Base-by-base conservation (phyloP, 2,888 invertebrate genomes). In the Neria commutata region DNA sequence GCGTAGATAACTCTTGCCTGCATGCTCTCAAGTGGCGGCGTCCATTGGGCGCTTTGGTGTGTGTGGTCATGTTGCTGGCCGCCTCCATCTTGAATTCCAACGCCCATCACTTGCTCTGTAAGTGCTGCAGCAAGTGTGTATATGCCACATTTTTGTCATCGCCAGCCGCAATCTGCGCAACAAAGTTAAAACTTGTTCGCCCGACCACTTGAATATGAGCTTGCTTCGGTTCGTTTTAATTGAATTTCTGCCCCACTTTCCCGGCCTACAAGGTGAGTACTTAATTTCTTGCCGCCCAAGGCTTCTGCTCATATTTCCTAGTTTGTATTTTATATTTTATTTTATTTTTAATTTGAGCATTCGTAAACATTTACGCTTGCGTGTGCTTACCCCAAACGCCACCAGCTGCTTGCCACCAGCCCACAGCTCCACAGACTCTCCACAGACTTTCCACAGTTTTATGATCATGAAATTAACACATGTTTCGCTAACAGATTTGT, bases 401-500 rank as follows among this genome's bases (percentile, higher is more conserved):
- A n/a, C n/a, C n/a, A n/a, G n/a, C n/a, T n/a, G n/a, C n/a, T n/a
- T n/a, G n/a, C n/a, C n/a, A 52, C 40, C 11, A 34, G 14, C 42
- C 46, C 47, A 21, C 29, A 59, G 56, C 56, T 61, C 54, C 53
- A 54, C 52, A 61, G 54, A 54, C 55, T 54, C 60, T 49, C 45
- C 37, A 25, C 34, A 40, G 52, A 49, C 62, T 48, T 62, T 55
- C 29, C 29, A 23, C 10, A 14, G 51, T 67, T 71, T 70, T 64
- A 75, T 69, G 73, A 59, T 67, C 47, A 67, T 63, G 61, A 65
- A 60, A 67, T 72, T 69, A 66, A 73, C 68, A 73, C 67, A 76
- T 74, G 67, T 68, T 67, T 64, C 64, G 70, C 61, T 64, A 67
- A 64, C 64, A 68, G 66, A 67, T 70, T 58, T 60, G 33, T 50